Conservation (phyloP, 2,888 invertebrate genomes). For the Melieria omissa region DNA sequence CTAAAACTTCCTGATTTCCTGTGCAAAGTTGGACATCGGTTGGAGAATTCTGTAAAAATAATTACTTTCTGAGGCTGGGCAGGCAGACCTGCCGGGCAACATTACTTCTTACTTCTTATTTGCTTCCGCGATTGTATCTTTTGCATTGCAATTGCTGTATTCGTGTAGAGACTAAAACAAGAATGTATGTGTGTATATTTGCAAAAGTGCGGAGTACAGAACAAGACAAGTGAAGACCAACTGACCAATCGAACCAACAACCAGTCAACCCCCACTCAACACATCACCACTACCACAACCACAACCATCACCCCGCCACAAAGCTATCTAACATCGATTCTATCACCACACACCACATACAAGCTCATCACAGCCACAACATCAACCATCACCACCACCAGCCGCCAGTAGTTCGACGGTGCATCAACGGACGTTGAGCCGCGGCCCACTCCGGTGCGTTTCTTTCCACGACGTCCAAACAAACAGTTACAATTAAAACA, state of each 20-base stretch:
- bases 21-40: neutral
- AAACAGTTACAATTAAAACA: constrained; percentile 44
- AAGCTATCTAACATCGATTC: constrained; percentile 18
- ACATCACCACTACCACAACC: constrained; percentile 12
- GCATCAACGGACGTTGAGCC: constrained; percentile 22
- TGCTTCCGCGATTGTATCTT: too few species aligned
- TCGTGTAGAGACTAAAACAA: neutral
- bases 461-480: constrained; percentile 24
- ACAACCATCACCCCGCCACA: constrained; percentile 5
- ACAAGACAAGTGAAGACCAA: neutral
- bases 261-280: neutral
- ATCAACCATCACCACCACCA: constrained; percentile 21
- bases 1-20: neutral
- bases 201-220: neutral
- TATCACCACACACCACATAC: constrained; percentile 2
- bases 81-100: too few species aligned
- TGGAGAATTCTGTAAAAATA: too few species aligned
- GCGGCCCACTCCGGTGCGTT: constrained; percentile 20
- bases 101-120: too few species aligned
- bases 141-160: neutral
- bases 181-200: neutral
- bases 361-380: constrained; percentile 14
- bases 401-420: constrained; percentile 10
- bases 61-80: too few species aligned
- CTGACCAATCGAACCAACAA: neutral